Percentiles rank a stretch among this genome's conserved stretches.
phyloP scores from a whole-genome alignment of 2,888 invertebrate species.

The Arrhopalites spinosus region DNA sequence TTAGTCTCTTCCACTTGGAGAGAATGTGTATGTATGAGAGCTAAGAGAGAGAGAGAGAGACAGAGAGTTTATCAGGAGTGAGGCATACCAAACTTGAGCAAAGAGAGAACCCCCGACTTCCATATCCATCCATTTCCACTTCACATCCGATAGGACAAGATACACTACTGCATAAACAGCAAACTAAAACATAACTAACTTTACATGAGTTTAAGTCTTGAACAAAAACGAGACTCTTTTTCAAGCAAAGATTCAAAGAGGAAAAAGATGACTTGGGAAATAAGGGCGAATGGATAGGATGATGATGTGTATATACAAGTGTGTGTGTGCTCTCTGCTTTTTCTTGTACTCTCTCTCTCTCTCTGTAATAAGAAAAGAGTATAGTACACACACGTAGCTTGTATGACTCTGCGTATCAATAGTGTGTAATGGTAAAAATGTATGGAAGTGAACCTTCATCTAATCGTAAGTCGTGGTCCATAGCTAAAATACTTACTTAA shows the following conservation, averaged over 20 bases:
- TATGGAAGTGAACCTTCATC: not conserved
- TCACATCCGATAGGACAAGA: conserved; percentile 22
- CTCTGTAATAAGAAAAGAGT: no score
- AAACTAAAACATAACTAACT: conserved; percentile 15
- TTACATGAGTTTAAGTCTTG: conserved; percentile 22
- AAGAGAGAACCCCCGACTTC: conserved; percentile 26
- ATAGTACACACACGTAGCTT: not conserved
- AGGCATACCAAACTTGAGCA: conserved; percentile 13
- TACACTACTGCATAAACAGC: not conserved
- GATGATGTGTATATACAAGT: not conserved
- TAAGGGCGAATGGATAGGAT: conserved; percentile 28
- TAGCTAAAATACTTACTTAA: not conserved
- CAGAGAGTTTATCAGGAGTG: conserved; percentile 25
- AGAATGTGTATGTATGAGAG: conserved; percentile 7
- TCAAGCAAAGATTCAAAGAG: conserved; percentile 1
- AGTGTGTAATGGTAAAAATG: not conserved
- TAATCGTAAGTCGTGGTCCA: not conserved
- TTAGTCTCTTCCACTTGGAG: conserved; percentile 16
- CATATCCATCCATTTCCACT: not conserved
- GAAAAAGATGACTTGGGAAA: conserved; percentile 27
- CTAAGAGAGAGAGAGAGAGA: no score
- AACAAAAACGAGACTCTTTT: conserved; percentile 31
- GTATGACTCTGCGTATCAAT: not conserved
- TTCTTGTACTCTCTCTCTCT: not conserved
- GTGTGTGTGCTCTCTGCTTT: no score